Evolutionary conservation across 2,113 vertebrate species (phyloP).

Genomic region (Puntigrus tetrazona): DNA sequence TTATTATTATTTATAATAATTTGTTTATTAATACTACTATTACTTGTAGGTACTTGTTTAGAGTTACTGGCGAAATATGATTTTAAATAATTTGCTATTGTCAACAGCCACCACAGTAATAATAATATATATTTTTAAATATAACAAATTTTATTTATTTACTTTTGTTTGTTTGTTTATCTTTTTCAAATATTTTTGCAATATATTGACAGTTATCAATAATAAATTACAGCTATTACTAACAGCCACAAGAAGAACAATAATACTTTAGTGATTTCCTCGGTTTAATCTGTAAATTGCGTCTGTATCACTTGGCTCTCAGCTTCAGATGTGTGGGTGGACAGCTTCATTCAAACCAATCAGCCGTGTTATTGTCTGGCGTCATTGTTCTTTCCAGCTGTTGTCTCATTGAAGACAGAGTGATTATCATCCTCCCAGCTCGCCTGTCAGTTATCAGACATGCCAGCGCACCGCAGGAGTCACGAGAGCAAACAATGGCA

Average conservation of each 20-base stretch:
- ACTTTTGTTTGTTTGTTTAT: too few relatives aligned
- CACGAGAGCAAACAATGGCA: not conserved
- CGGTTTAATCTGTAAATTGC: not conserved
- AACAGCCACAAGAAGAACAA: not conserved
- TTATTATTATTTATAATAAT: too few relatives aligned
- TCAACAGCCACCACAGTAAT: too few relatives aligned
- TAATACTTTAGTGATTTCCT: not conserved
- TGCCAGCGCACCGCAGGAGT: not conserved
- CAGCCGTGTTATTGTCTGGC: not conserved
- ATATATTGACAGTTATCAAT: not conserved
- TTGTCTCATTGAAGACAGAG: constrained; percentile 19
- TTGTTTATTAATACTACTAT: too few relatives aligned
- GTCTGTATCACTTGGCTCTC: not conserved
- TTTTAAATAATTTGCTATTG: too few relatives aligned
- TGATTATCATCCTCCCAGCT: constrained; percentile 1
- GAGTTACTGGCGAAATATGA: too few relatives aligned
- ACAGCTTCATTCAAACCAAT: constrained; percentile 4
- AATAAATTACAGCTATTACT: not conserved
- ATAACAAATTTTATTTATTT: too few relatives aligned
- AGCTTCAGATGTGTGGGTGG: not conserved
- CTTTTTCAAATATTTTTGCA: too few relatives aligned
- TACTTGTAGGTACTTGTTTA: too few relatives aligned
- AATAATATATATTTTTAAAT: too few relatives aligned
- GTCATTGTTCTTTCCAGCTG: not conserved
- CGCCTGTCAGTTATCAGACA: constrained; percentile 14